Base-by-base conservation (phyloP, 2,888 invertebrate species). In the Euplagia quadripunctaria region DNA sequence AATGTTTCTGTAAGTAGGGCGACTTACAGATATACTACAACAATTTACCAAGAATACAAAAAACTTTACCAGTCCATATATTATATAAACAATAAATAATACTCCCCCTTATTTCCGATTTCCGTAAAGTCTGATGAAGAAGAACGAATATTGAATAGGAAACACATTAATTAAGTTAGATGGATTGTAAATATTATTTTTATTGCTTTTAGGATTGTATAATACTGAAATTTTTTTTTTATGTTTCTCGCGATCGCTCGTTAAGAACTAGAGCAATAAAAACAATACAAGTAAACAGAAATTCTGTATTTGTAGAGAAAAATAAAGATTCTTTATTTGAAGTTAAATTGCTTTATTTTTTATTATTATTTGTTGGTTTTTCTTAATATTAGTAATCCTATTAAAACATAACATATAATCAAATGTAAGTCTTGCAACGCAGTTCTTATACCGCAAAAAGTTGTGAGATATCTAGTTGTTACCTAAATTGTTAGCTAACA, bases 181-280 rank as follows among this genome's bases (percentile, higher is more conserved):
- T 68, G 46, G 63, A 64, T 72, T 68, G 63, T 68, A 17, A 43
- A n/a, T 64, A 52, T 63, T 55, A 72, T 68, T 72, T 72, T 72
- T 72, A 72, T 68, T 64, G 31, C 66, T 51, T 51, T 51, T 51
- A 31, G 49, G 31, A 41, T 66, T 51, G 66, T 51, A 51, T 66
- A 66, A 41, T 66, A 41, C 17, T 61, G 1, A 41, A 63, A 64
- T 42, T 43, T 17, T 61, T 49, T 31, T 72, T 67, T 72, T 72
- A 72, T 72, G 68, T 63, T 52, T 68, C 63, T 51, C 64, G 58
- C 17, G 55, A 42, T 68, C 8, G 65, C 73, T 68, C 31, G 70
- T 76, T 64, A 68, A 17, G 46, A 73, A 71, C 42, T 64, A 55
- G 42, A 46, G 14, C 41, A 55, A 51, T 51, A 31, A 51, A 63